A percentile compares a stretch with the other conserved stretches of the same genome.
Evolutionary conservation across 2,888 invertebrate species (phyloP).

Genomic region (Acanthoscelides obtectus): DNA sequence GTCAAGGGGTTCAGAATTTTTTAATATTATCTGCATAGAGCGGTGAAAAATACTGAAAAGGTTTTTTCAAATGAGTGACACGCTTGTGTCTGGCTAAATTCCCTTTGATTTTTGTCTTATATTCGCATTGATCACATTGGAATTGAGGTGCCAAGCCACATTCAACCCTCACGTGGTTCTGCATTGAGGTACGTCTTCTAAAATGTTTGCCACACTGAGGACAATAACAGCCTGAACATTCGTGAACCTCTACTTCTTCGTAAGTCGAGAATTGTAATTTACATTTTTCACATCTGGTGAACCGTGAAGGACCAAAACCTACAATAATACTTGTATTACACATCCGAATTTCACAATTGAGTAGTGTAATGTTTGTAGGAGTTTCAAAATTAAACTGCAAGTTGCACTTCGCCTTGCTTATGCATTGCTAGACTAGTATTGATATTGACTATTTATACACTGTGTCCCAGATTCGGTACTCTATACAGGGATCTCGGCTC

Average conservation of each 20-base stretch:
- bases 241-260: conserved; percentile 10
- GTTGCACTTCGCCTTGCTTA: no score
- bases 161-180: conserved; percentile 25
- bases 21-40: no score
- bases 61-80: no score
- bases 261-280: conserved; percentile 5
- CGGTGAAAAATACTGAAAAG: no score
- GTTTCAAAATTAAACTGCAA: no score
- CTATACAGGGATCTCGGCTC: no score
- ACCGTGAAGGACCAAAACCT: conserved; percentile 9
- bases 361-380: no score
- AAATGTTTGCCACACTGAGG: conserved; percentile 20
- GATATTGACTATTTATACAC: no score
- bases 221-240: conserved; percentile 15
- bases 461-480: no score
- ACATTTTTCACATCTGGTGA: conserved; percentile 12
- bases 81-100: conserved; percentile 4
- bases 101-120: conserved; percentile 23
- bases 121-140: conserved; percentile 21
- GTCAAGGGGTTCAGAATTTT: no score
- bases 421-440: no score
- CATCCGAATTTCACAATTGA: no score
- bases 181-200: conserved; percentile 22
- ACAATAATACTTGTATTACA: not conserved
- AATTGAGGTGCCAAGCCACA: conserved; percentile 26